Evolutionary conservation across 2,797 vertebrate species (phyloP).

Genomic region (Bradypodion pumilum): DNA sequence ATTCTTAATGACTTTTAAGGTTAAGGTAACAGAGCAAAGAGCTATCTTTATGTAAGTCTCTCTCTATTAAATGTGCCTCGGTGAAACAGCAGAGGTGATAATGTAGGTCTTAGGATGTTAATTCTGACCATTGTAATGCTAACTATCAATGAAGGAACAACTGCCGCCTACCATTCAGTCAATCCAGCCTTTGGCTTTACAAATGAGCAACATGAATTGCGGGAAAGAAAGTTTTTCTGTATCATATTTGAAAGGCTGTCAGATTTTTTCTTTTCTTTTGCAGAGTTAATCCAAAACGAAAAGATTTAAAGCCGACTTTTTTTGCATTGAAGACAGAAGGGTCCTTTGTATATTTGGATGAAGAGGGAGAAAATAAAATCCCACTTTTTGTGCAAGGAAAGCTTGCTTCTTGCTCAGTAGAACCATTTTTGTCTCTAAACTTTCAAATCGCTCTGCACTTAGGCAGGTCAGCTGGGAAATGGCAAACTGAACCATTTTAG

Average conservation of each 20-base stretch:
- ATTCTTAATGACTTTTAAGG: constrained; percentile 31
- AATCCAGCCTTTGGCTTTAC: constrained; percentile 79
- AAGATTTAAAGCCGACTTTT: constrained; percentile 85
- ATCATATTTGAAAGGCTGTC: constrained; percentile 88
- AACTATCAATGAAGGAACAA: constrained; percentile 80
- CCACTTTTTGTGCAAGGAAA: constrained; percentile 79
- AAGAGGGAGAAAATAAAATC: constrained; percentile 80
- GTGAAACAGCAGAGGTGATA: constrained; percentile 75
- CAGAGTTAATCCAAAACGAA: constrained; percentile 84
- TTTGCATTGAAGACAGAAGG: constrained; percentile 81
- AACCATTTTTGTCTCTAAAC: constrained; percentile 83
- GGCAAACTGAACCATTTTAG: constrained; percentile 70
- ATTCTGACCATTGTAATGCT: constrained; percentile 86
- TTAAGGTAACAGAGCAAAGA: constrained; percentile 53
- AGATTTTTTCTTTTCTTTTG: constrained; percentile 80
- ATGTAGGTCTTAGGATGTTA: constrained; percentile 81
- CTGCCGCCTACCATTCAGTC: constrained; percentile 79
- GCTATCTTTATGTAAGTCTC: constrained; percentile 55
- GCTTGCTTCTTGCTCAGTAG: constrained; percentile 73
- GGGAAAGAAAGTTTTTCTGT: constrained; percentile 74
- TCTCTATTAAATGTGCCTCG: constrained; percentile 61
- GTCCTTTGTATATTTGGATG: constrained; percentile 84
- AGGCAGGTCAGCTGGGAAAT: constrained; percentile 82
- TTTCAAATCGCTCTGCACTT: constrained; percentile 80
- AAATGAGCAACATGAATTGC: constrained; percentile 80